These are phyloP conservation scores for Cyrtorhinus lividipennis DNA, from an alignment of 1,140 invertebrate genomes.

Conservation along the genomic window DNA sequence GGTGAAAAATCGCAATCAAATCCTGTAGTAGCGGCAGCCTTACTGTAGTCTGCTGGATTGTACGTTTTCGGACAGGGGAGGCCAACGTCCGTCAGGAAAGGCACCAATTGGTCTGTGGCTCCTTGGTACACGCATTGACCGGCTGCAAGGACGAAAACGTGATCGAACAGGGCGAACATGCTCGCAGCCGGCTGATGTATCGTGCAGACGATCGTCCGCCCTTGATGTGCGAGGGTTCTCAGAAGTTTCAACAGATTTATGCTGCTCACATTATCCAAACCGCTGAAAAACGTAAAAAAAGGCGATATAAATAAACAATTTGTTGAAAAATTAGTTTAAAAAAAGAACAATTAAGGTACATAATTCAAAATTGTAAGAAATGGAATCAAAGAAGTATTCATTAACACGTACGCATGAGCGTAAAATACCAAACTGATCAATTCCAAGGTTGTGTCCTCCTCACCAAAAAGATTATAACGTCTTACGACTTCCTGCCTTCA, in stretches of 20 bases:
- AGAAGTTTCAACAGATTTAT: slow-evolving; percentile 47
- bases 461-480: no score
- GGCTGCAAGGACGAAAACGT: slow-evolving; percentile 46
- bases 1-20: background rate
- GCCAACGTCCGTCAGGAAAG: slow-evolving; percentile 49
- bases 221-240: slow-evolving; percentile 41
- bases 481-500: no score
- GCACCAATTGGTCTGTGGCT: slow-evolving; percentile 39
- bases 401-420: no score
- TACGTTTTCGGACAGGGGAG: slow-evolving; percentile 60
- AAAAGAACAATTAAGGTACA: no score
- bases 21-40: background rate
- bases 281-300: slow-evolving; percentile 37
- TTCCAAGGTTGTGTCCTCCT: no score
- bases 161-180: slow-evolving; percentile 62
- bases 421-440: no score
- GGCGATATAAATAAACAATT: background rate
- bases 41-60: slow-evolving; percentile 61
- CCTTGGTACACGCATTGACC: slow-evolving; percentile 64
- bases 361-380: no score
- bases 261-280: slow-evolving; percentile 57
- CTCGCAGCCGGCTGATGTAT: slow-evolving; percentile 72
- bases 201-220: slow-evolving; percentile 62
- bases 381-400: no score
- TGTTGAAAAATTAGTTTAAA: background rate